Percentiles rank a stretch among this genome's conserved stretches.
These are phyloP conservation scores for Arizona elegans DNA, from an alignment of 2,113 vertebrate genomes.

Conservation along the genomic window DNA sequence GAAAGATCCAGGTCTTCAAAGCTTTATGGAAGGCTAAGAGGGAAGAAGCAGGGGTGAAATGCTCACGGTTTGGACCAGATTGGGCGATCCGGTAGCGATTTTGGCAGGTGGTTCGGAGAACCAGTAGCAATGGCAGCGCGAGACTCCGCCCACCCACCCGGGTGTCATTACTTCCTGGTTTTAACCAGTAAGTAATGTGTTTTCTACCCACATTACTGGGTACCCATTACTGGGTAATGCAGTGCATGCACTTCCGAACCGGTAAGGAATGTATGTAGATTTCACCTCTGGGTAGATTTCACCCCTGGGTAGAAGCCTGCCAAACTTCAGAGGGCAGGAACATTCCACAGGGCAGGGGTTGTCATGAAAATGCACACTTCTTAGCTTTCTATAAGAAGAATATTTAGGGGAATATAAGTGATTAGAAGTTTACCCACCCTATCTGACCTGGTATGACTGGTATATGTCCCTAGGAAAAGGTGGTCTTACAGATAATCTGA, in stretches of 20 bases:
- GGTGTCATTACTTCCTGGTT: too few relatives aligned
- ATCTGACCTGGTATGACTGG: not conserved
- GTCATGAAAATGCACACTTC: not conserved
- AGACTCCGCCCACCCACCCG: too few relatives aligned
- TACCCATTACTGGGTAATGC: too few relatives aligned
- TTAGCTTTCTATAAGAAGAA: not conserved
- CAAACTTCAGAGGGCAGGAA: not conserved
- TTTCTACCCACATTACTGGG: too few relatives aligned
- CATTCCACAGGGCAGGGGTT: not conserved
- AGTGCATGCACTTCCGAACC: too few relatives aligned
- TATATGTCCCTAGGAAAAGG: not conserved
- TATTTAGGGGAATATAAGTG: not conserved
- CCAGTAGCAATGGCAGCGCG: too few relatives aligned
- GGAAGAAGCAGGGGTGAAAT: not conserved
- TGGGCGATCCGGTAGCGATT: too few relatives aligned
- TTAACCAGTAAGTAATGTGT: too few relatives aligned
- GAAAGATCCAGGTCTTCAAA: not conserved
- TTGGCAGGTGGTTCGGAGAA: too few relatives aligned
- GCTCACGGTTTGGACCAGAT: too few relatives aligned
- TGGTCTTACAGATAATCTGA: not conserved
- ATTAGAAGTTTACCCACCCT: not conserved
- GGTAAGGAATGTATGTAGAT: too few relatives aligned
- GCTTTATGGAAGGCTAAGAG: not conserved
- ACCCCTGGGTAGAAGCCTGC: not conserved
- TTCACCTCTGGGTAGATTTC: too few relatives aligned